phyloP scores from a whole-genome alignment of 2,888 invertebrate species.

The Glyphotaelius pellucidus region DNA sequence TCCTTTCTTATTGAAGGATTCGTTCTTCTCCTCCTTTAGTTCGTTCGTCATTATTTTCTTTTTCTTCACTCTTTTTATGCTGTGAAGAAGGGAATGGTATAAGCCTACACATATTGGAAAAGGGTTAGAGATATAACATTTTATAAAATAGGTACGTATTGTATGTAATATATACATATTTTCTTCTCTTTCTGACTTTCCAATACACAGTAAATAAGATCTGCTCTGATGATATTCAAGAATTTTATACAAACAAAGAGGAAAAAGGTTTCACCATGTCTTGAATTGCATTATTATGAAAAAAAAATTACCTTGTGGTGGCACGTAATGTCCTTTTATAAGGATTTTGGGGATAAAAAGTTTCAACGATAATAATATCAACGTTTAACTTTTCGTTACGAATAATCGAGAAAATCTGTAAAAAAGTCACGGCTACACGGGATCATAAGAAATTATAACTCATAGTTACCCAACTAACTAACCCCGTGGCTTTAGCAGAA shows the following conservation, averaged over 20 bases:
- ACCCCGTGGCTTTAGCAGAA: background rate
- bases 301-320: background rate
- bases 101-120: background rate
- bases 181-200: background rate
- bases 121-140: background rate
- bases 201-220: background rate
- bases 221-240: background rate
- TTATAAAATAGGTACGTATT: background rate
- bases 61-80: conserved; percentile 39
- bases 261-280: background rate
- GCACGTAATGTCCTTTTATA: background rate
- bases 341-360: background rate
- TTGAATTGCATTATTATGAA: background rate
- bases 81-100: background rate
- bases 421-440: background rate
- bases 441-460: background rate
- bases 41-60: conserved; percentile 42
- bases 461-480: background rate
- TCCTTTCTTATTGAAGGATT: conserved; percentile 56
- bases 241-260: background rate
- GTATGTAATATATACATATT: background rate
- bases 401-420: background rate
- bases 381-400: background rate
- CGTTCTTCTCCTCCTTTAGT: conserved; percentile 31
- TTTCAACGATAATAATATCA: background rate